These are phyloP conservation scores for Lytechinus pictus DNA, from an alignment of 35 echinoderm and acorn worm species.

Conservation along the genomic window DNA sequence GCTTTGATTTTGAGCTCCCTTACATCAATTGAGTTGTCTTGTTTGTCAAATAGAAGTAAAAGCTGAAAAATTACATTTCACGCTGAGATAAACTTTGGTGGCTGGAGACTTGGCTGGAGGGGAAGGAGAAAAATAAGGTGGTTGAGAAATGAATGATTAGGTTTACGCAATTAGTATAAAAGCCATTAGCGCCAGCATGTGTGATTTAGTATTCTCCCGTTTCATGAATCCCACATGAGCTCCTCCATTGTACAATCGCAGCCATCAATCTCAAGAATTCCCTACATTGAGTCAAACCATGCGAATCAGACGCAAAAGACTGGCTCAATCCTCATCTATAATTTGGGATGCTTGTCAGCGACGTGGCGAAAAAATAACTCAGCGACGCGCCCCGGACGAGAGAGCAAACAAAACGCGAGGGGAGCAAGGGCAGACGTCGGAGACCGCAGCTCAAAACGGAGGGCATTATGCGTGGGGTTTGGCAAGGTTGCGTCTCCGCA, in stretches of 20 bases:
- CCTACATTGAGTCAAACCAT: background rate
- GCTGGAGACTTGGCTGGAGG: background rate
- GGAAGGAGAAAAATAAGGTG: background rate
- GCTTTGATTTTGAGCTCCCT: background rate
- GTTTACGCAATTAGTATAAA: slow-evolving; percentile 20
- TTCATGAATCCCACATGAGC: background rate
- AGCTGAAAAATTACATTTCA: background rate
- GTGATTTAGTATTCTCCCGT: slow-evolving; percentile 1
- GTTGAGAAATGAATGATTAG: background rate
- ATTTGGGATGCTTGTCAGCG: slow-evolving; percentile 16
- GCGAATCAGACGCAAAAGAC: background rate
- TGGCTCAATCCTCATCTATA: background rate
- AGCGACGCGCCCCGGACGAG: background rate
- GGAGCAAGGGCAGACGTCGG: background rate
- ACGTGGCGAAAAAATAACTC: background rate
- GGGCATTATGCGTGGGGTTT: background rate
- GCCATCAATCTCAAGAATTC: background rate
- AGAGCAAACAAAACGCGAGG: background rate
- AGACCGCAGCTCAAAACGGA: slow-evolving; percentile 6
- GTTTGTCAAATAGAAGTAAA: background rate
- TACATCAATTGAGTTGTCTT: background rate
- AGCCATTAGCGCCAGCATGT: slow-evolving; percentile 8
- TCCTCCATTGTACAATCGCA: slow-evolving; percentile 10
- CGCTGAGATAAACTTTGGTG: background rate
- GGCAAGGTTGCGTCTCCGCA: background rate